A percentile compares a stretch with the other conserved stretches of the same genome.
These are phyloP conservation scores for Epinephelus moara DNA, from an alignment of 2,113 vertebrate species.

Conservation along the genomic window DNA sequence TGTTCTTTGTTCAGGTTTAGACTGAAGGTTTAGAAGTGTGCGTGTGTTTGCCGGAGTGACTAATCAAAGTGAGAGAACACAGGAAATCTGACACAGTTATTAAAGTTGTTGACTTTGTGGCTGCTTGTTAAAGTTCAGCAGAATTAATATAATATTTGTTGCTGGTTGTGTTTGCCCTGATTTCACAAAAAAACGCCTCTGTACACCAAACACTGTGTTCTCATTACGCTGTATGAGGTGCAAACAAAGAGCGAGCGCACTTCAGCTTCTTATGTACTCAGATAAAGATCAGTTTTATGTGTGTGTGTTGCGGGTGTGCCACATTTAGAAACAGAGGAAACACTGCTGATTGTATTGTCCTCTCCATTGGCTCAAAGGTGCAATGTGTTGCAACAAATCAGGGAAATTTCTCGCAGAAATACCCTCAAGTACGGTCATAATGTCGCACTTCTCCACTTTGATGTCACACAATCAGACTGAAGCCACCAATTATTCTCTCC, in stretches of 20 bases:
- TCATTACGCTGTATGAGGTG: constrained; percentile 5
- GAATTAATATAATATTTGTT: not conserved
- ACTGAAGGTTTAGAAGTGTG: not conserved
- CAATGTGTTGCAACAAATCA: not conserved
- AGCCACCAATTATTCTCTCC: constrained; percentile 23
- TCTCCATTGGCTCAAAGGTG: not conserved
- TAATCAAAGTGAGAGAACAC: not conserved
- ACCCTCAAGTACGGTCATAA: constrained; percentile 6
- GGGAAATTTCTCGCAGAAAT: not conserved
- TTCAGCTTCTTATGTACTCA: constrained; percentile 11
- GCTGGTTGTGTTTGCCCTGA: not conserved
- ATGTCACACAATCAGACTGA: constrained; percentile 41
- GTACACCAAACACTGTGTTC: not conserved
- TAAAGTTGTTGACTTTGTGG: not conserved
- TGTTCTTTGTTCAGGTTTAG: not conserved
- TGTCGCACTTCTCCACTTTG: constrained; percentile 1
- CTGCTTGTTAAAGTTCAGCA: not conserved
- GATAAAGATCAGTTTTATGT: constrained; percentile 59
- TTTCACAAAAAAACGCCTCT: not conserved
- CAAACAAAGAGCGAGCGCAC: constrained; percentile 39
- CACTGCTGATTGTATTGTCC: not conserved
- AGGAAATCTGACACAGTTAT: rapidly evolving
- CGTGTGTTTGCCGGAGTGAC: not conserved
- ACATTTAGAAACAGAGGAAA: constrained; percentile 14
- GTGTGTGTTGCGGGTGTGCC: constrained; percentile 52